phyloP scores from a whole-genome alignment of 2,888 invertebrate genomes.

The Apantesis nais region DNA sequence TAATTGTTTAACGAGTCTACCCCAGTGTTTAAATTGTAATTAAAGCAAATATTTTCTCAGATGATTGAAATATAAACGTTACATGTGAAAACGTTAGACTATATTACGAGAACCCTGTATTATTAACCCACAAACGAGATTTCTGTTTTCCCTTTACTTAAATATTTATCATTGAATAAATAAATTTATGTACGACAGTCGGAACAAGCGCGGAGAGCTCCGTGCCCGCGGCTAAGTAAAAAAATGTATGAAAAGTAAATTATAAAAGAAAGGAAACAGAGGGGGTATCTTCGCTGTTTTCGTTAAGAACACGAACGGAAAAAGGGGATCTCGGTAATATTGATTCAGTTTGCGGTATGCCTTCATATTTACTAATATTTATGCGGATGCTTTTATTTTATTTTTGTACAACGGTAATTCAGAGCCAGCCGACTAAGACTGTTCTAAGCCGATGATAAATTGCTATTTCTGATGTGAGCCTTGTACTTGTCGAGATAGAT shows the following conservation, averaged over 20 bases:
- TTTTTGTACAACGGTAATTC: not conserved
- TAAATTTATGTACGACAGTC: conserved; percentile 12
- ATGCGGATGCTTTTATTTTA: not conserved
- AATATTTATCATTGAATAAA: conserved; percentile 33
- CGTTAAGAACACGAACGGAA: conserved; percentile 7
- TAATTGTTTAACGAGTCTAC: not conserved
- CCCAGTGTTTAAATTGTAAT: not conserved
- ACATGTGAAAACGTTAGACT: conserved; percentile 6
- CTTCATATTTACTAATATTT: conserved; percentile 5
- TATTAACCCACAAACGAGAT: conserved; percentile 19
- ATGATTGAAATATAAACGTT: not conserved
- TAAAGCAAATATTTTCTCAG: not conserved
- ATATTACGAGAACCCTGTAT: conserved; percentile 18
- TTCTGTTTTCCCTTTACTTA: conserved; percentile 29
- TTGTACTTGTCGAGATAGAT: no score
- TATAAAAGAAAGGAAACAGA: conserved; percentile 16
- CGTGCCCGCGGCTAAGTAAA: conserved; percentile 20
- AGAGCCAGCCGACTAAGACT: not conserved
- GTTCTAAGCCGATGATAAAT: not conserved
- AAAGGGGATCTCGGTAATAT: conserved; percentile 20
- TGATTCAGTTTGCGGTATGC: conserved; percentile 23
- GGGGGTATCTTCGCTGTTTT: conserved; percentile 15
- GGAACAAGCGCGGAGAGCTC: conserved; percentile 13
- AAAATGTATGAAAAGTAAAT: conserved; percentile 29
- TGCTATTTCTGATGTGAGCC: no score